phyloP scores from a whole-genome alignment of 2,797 vertebrate genomes.

The Moxostoma hubbsi region DNA sequence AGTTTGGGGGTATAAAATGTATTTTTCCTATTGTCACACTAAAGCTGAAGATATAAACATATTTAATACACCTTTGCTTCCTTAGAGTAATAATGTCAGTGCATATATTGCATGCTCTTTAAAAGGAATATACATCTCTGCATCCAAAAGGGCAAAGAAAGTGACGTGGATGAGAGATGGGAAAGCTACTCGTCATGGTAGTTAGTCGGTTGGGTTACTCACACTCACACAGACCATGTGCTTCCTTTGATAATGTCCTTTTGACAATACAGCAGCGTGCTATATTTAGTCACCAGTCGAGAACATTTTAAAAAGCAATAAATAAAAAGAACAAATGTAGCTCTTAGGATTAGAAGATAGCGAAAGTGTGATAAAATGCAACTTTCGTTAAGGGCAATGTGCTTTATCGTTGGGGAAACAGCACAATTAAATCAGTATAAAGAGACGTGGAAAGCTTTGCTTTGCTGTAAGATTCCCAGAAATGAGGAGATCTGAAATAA shows the following conservation, averaged over 20 bases:
- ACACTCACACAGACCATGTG: constrained; percentile 69
- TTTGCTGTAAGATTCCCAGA: no score
- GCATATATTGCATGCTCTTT: no score
- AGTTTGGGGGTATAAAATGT: no score
- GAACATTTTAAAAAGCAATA: constrained; percentile 40
- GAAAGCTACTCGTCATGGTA: not conserved
- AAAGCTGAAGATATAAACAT: no score
- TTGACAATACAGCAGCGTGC: constrained; percentile 69
- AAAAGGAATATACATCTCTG: not conserved
- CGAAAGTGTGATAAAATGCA: not conserved
- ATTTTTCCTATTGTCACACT: no score
- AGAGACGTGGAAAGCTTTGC: no score
- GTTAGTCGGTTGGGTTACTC: constrained; percentile 35
- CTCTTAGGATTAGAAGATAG: not conserved
- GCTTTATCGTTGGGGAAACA: not conserved
- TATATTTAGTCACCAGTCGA: constrained; percentile 48
- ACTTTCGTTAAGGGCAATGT: not conserved
- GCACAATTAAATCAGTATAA: not conserved
- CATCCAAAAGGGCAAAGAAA: not conserved
- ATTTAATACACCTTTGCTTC: no score
- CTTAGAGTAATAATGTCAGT: no score
- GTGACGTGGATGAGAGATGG: not conserved
- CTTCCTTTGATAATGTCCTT: constrained; percentile 81
- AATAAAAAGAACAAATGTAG: constrained; percentile 34
- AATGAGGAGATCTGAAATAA: no score